Evolutionary conservation across 2,797 vertebrate species (phyloP), one percentile per base, ranked within the genome.

Genomic region (Thalassophryne amazonica): DNA sequence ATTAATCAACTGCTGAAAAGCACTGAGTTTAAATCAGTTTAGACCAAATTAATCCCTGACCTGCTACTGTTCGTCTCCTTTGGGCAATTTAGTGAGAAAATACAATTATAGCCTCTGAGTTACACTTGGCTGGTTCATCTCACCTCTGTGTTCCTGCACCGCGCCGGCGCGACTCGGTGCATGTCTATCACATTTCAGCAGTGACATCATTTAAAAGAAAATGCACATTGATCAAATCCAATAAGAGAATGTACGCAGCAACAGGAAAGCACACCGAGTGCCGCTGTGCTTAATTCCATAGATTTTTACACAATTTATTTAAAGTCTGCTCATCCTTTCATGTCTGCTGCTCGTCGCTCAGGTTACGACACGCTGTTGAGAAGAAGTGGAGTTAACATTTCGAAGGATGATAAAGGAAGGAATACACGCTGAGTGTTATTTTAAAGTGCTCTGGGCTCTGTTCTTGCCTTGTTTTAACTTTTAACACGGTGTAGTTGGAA

Each of bases 1-100:
- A 91, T 90, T 90, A 90, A 91, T 89, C 85, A 88, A 86, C 73
- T 83, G 79, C 76, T 71, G 74, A 84, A 87, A 86, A 67, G 81
- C 78, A 76, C 82, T 81, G 73, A 40, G 61, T 74, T 80, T 82
- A 81, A 89, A 91, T 86, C 84, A 89, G 86, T 87, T 84, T 84
- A 81, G 83, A 87, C 80, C 79, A 67, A 88, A 89, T 89, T 82
- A 89, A 87, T 91, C 86, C 84, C 68, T 73, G 59, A 74, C 69
- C 74, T 81, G 81, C 62, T 72, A 80, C 81, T 68, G 68, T 59
- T 70, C 75, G 48, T 57, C 62, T 88, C 84, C 87, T 86, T 80
- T 72, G 80, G 86, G 87, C 86, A 86, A 90, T 88, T 89, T 86
- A 81, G 76, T 60, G 76, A 69, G 79, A 88, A 90, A 90, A 91